Base-by-base conservation (phyloP, 2,113 vertebrate species). In the Mustelus asterias region DNA sequence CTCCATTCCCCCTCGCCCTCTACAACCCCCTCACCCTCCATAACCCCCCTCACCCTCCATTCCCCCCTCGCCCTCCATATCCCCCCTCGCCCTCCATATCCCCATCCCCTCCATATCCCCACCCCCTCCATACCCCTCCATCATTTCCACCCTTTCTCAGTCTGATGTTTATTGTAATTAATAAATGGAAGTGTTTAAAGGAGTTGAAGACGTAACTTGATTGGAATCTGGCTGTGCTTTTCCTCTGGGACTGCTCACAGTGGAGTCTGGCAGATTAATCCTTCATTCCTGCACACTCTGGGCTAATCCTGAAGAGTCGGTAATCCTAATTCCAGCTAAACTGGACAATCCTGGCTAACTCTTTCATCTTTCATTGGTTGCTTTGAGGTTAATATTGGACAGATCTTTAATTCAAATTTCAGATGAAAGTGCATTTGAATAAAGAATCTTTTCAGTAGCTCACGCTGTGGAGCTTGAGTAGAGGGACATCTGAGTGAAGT, bases 401-500 rank as follows among this genome's bases (percentile, higher is more conserved):
- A 89, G 86, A 89, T 89, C 60, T 60, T 89, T 89, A 58, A 89
- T 33, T 89, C 86, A 58, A 58, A 89, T 89, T 89, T 48, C 86
- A 60, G 16, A 89, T 60, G 48, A 89, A 90, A 90, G 88, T 60
- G 26, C 88, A 89, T 13, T 14, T 60, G 88, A 60, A 90, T n/a
- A 54, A 60, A 90, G 88, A 18, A 24, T 3, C 48, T 54, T 90
- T 90, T 60, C 48, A 90, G 33, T n/a, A 60, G 88, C 88, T 13
- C 33, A 60, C 0, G 3, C 54, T 13, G 54, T 16, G 88, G 10
- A 16, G 58, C 13, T 60, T 63, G 88, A 90, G 13, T 60, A 16
- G 7, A 90, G 54, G 54, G 58, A 60, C 29, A 54, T 22, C 58
- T 6, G 58, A 90, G 88, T 60, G 54, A 90, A 33, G 29, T 90